phyloP scores from a whole-genome alignment of 2,888 invertebrate species.

The Drosophila infuscata region DNA sequence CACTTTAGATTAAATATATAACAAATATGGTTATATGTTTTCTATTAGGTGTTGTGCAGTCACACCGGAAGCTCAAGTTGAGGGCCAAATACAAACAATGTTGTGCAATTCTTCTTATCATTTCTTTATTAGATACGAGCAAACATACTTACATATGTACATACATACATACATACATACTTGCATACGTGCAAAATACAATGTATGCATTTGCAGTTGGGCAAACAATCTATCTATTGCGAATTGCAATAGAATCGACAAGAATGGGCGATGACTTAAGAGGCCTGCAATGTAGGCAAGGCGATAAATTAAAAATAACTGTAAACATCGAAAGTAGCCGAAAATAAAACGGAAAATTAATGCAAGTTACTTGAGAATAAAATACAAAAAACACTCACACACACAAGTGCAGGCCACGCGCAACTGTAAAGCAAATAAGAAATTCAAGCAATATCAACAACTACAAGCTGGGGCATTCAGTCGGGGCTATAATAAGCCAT shows the following conservation, averaged over 20 bases:
- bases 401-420: constrained; percentile 67
- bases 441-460: constrained; percentile 41
- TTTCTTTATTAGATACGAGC: constrained; percentile 6
- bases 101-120: constrained; percentile 23
- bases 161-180: neutral
- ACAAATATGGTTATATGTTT: constrained; percentile 5
- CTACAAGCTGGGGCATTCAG: constrained; percentile 27
- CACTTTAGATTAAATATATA: constrained; percentile 39
- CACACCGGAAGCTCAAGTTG: constrained; percentile 25
- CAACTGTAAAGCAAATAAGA: constrained; percentile 62
- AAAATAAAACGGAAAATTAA: constrained; percentile 53
- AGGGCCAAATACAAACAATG: constrained; percentile 16
- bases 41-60: constrained; percentile 1
- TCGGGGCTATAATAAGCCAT: constrained; percentile 54
- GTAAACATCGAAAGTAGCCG: constrained; percentile 38
- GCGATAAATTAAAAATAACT: constrained; percentile 53
- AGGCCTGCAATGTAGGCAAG: constrained; percentile 41
- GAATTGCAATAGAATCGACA: constrained; percentile 23
- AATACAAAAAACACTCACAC: constrained; percentile 15
- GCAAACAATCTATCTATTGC: neutral
- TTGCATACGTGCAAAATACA: neutral
- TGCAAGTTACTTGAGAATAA: constrained; percentile 43
- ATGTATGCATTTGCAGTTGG: neutral
- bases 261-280: constrained; percentile 41
- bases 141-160: neutral